Base-by-base conservation (phyloP, 2,797 vertebrate genomes). In the Acestrorhynchus altus region DNA sequence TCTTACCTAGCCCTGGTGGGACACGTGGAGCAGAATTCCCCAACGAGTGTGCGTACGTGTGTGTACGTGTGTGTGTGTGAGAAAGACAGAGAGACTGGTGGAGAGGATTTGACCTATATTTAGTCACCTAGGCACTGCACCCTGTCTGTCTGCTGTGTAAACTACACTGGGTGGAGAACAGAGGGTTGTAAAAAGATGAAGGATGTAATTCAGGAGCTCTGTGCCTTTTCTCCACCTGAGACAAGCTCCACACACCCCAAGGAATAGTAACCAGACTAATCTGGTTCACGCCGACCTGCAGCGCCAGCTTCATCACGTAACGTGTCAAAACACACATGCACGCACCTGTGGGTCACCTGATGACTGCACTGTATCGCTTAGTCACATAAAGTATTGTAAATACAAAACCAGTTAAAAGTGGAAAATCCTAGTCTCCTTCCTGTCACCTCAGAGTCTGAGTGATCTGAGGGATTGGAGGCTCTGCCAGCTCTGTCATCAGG, bases 161-260 rank as follows among this genome's bases (percentile, higher is more conserved):
- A 63, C n/a, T 65, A 16, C 8, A 70, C 35, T 18, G 16, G 11
- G 26, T n/a, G 24, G 39, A 39, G n/a, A 39, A 63, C 52, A 61
- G 1, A n/a, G 12, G 51, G 60, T 56, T 64, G 54, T 52, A 71
- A 52, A 77, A 73, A 79, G 74, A 72, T 84, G 81, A 66, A 70
- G 74, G 59, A 15, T 75, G 22, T 71, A 16, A 70, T 82, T 86
- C 83, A 84, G 83, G 81, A 86, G 51, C 51, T 56, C 20, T 56
- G 61, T 13, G 61, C n/a, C 1, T 1, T 42, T 22, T 13, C 35
- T 64, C 39, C 61, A 64, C 61, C 61, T 64, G 61, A 40, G 39
- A 42, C 35, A 56, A 20, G 13, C 52, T 56, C 10, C 12, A 42
- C 61, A 22, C 61, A 64, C 61, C 61, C 61, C 42, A 12, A 64